Evolutionary conservation across 2,888 invertebrate genomes (phyloP), one percentile per base, ranked within the genome.

Genomic region (Clostera curtula): DNA sequence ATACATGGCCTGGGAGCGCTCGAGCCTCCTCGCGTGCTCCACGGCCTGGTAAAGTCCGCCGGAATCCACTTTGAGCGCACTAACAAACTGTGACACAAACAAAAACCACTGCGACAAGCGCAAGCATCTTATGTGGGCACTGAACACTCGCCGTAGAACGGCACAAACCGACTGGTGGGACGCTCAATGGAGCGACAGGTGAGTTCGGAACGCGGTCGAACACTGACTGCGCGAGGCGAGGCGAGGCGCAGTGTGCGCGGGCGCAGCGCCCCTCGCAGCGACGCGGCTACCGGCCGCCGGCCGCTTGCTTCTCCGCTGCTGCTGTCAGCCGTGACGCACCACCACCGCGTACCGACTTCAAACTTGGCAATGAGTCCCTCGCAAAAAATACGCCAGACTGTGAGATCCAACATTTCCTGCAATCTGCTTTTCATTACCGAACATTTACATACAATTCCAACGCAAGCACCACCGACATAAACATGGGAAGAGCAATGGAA

Each of bases 1-100:
- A 79, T 83, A 84, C 84, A 84, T 84, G 68, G 80, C 82, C 77
- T 73, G 82, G 68, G 82, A 80, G 77, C 82, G 80, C 72, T 79
- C 76, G 69, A 80, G 76, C 70, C 77, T 72, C 55, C 72, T 68
- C 57, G 80, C 71, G 67, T 73, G 82, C 80, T 79, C 82, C 74
- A 80, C 79, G 69, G 80, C 74, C 73, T 66, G 76, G 62, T 80
- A 83, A 29, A 80, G 63, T 64, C 74, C 71, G 59, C 79, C 79
- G 77, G 80, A 77, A 82, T 83, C 82, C 82, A 83, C 80, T 73
- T 74, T 67, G 72, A 38, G 63, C 45, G 56, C 80, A 82, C 76
- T 72, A 60, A 40, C 47, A 53, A 69, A 74, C 65, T 58, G 55
- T 61, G 56, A 61, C 77, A 79, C 76, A 64, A 71, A 71, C 64